Conservation (phyloP, 1,140 invertebrate species). For the Ylistrum balloti region DNA sequence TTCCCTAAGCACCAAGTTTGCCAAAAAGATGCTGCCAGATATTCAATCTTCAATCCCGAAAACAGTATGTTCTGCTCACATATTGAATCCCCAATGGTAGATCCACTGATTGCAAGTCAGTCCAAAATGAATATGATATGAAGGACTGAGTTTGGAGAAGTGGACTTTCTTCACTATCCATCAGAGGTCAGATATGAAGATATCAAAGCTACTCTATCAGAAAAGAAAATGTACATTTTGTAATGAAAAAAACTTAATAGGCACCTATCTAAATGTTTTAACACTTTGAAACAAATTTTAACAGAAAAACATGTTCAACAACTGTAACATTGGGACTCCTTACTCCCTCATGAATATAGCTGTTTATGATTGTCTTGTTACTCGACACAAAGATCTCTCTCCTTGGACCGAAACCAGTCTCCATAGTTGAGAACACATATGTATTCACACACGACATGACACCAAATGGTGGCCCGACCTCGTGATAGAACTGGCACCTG, state of each 20-base stretch:
- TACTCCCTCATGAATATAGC: not conserved
- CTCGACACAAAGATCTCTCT: not conserved
- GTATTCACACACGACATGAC: not conserved
- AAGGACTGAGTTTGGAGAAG: slow-evolving; percentile 4
- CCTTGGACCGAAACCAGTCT: not conserved
- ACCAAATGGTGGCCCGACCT: not conserved
- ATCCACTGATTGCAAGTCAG: slow-evolving; percentile 31
- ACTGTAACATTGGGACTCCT: slow-evolving; percentile 22
- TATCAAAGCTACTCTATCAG: not conserved
- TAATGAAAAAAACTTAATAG: slow-evolving; percentile 29
- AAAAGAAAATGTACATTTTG: not conserved
- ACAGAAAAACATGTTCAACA: not conserved
- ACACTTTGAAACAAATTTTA: slow-evolving; percentile 21
- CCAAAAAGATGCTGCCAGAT: not conserved
- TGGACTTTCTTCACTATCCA: not conserved
- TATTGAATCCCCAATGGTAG: not conserved
- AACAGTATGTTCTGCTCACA: no score
- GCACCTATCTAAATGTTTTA: slow-evolving; percentile 9
- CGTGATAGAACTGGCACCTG: not conserved
- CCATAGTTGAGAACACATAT: not conserved
- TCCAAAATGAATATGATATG: not conserved
- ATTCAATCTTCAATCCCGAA: not conserved
- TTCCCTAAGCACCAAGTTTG: not conserved
- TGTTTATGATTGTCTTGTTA: not conserved
- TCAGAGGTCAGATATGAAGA: not conserved